Conservation (phyloP, 2,113 vertebrate species). For the Ceyx margarethae region DNA sequence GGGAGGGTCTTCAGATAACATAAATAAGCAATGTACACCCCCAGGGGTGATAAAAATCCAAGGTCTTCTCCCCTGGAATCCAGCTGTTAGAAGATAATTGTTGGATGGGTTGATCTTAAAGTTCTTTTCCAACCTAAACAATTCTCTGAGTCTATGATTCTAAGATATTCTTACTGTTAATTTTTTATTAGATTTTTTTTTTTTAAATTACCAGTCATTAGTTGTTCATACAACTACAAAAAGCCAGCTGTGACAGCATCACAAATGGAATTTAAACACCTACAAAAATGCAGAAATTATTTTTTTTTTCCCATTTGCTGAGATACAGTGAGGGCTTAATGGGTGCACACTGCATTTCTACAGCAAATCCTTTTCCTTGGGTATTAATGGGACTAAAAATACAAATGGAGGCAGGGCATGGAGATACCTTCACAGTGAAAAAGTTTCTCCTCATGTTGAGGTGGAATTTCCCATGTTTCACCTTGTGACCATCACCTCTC, state of each 20-base stretch:
- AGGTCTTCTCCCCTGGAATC: background rate
- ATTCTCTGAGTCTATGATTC: background rate
- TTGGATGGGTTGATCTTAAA: background rate
- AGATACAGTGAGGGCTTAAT: background rate
- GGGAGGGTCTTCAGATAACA: background rate
- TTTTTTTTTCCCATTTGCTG: background rate
- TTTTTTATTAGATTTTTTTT: too few relatives aligned
- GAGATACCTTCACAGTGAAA: too few relatives aligned
- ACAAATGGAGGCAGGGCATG: too few relatives aligned
- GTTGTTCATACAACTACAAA: background rate
- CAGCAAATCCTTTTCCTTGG: background rate
- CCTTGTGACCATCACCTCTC: too few relatives aligned
- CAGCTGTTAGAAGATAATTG: background rate
- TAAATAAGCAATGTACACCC: background rate
- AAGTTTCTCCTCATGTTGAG: too few relatives aligned
- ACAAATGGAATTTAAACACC: background rate
- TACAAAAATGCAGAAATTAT: background rate
- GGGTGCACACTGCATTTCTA: background rate
- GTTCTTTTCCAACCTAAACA: background rate
- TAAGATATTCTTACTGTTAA: too few relatives aligned
- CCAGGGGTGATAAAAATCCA: background rate
- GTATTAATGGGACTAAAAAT: background rate
- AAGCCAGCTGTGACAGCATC: background rate
- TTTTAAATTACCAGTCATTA: too few relatives aligned
- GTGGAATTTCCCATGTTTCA: too few relatives aligned